Percentiles rank a stretch among this genome's conserved stretches.
Evolutionary conservation across 37 sponge, comb jelly and placozoan genomes (phyloP).

Genomic region (Chondrosia reniformis): DNA sequence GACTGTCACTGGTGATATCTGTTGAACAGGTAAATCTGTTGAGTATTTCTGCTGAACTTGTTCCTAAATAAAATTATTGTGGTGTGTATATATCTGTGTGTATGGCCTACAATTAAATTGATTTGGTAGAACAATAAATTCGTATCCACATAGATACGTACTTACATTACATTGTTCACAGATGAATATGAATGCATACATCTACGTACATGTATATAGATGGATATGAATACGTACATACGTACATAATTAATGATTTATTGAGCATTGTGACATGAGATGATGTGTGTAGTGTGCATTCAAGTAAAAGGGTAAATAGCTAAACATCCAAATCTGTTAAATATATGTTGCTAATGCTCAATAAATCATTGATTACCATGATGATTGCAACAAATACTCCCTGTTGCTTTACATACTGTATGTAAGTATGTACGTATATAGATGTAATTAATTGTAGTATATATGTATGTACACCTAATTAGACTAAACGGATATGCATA

Average conservation of each 20-base stretch:
- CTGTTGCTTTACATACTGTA: too few relatives aligned
- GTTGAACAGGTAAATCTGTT: constrained; percentile 60
- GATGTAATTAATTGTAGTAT: not conserved
- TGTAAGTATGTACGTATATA: not conserved
- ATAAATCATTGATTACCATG: too few relatives aligned
- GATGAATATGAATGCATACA: not conserved
- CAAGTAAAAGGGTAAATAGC: too few relatives aligned
- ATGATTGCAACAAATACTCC: too few relatives aligned
- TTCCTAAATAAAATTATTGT: not conserved
- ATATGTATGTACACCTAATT: not conserved
- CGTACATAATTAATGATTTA: too few relatives aligned
- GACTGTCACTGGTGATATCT: constrained; percentile 43
- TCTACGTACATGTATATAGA: not conserved
- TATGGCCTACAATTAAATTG: not conserved
- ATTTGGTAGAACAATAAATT: too few relatives aligned
- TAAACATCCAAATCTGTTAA: too few relatives aligned
- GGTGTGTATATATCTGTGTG: not conserved
- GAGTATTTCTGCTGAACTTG: too few relatives aligned
- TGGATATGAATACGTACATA: not conserved
- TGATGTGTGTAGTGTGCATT: too few relatives aligned
- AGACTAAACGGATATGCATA: too few relatives aligned
- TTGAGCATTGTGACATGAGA: too few relatives aligned
- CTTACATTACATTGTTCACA: not conserved
- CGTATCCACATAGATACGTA: not conserved
- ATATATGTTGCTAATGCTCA: too few relatives aligned